A percentile compares a stretch with the other conserved stretches of the same genome.
These are phyloP conservation scores for Bungarus multicinctus DNA, from an alignment of 2,113 vertebrate species.

Conservation along the genomic window DNA sequence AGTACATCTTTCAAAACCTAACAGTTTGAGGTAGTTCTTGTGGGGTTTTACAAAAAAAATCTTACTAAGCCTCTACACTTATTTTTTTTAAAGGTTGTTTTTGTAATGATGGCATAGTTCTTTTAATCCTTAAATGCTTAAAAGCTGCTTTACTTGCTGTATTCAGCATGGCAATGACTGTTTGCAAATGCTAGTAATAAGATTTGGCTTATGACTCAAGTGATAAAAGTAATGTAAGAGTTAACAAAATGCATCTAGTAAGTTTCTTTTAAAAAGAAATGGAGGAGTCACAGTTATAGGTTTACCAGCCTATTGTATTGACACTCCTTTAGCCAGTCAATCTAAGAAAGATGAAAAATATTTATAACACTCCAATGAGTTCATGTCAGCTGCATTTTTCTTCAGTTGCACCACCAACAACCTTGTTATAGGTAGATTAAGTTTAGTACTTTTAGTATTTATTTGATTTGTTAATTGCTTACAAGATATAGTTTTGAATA, in stretches of 20 bases:
- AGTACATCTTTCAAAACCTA: neutral
- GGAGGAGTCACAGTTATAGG: neutral
- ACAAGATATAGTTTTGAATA: too few relatives aligned
- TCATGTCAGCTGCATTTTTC: neutral
- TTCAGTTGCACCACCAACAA: neutral
- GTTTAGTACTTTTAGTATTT: too few relatives aligned
- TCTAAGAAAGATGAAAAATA: neutral
- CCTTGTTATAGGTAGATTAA: neutral
- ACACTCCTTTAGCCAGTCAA: neutral
- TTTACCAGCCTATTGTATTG: neutral
- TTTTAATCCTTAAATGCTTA: constrained; percentile 14
- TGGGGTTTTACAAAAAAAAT: neutral
- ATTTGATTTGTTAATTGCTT: too few relatives aligned
- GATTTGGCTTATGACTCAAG: constrained; percentile 12
- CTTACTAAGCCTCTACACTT: neutral
- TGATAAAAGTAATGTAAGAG: neutral
- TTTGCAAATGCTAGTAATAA: constrained; percentile 5
- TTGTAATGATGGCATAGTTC: neutral
- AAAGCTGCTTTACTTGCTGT: neutral
- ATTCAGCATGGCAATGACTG: neutral
- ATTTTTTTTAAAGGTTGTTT: neutral
- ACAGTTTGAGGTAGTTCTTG: neutral
- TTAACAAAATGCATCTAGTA: neutral
- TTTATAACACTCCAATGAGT: neutral
- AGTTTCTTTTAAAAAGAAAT: neutral